Percentiles rank a stretch among this genome's conserved stretches.
phyloP scores from a whole-genome alignment of 2,113 vertebrate genomes.

The Syrrhaptes paradoxus region DNA sequence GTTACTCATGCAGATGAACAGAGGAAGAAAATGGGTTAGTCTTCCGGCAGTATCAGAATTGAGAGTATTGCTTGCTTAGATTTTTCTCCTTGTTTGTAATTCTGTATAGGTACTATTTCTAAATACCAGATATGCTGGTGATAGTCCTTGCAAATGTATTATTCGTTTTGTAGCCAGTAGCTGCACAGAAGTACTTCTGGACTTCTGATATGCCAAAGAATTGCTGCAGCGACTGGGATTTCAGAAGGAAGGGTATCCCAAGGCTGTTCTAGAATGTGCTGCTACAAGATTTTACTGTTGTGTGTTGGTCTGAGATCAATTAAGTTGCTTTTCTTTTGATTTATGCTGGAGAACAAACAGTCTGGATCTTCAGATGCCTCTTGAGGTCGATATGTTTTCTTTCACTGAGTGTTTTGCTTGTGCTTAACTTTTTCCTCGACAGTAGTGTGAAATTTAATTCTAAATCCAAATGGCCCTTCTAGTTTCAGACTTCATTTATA shows the following conservation, averaged over 20 bases:
- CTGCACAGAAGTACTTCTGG: not conserved
- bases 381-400: not conserved
- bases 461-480: not conserved
- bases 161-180: not conserved
- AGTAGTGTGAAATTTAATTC: not conserved
- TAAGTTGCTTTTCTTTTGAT: conserved; percentile 41
- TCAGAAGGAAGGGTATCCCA: conserved; percentile 1
- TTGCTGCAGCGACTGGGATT: not conserved
- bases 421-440: conserved; percentile 11
- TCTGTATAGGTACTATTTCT: not conserved
- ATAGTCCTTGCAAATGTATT: not conserved
- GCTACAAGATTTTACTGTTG: not conserved
- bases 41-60: not conserved
- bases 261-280: not conserved
- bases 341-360: not conserved
- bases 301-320: conserved; percentile 37
- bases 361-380: conserved; percentile 17
- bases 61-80: not conserved
- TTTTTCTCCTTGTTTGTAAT: not conserved
- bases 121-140: rapidly evolving
- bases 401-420: conserved; percentile 29
- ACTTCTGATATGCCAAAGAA: not conserved
- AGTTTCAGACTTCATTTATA: not conserved
- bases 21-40: not conserved
- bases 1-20: not conserved